Conservation (phyloP, 2,888 invertebrate species). For the Drosophila sordidula region DNA sequence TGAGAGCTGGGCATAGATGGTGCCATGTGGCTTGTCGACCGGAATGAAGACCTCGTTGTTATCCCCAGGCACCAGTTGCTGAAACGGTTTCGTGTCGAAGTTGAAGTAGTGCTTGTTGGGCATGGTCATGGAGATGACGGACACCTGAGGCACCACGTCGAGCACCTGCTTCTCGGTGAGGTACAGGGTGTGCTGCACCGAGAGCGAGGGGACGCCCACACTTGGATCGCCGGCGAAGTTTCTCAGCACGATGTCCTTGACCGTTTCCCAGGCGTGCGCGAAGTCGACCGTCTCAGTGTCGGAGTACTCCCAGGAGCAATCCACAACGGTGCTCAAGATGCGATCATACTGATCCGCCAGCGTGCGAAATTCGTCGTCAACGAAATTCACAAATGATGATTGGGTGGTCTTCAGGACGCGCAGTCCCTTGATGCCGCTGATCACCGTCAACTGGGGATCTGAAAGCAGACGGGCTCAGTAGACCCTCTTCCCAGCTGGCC, state of each 20-base stretch:
- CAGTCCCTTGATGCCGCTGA: constrained; percentile 89
- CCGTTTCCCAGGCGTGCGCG: constrained; percentile 89
- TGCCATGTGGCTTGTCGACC: constrained; percentile 91
- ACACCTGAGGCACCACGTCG: constrained; percentile 89
- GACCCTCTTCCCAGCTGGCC: too few species aligned
- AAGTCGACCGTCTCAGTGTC: constrained; percentile 88
- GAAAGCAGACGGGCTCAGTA: constrained; percentile 7
- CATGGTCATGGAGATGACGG: constrained; percentile 90
- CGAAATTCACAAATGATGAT: constrained; percentile 91
- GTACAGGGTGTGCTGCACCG: constrained; percentile 92
- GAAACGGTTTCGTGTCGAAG: constrained; percentile 91
- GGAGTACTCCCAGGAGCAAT: constrained; percentile 91
- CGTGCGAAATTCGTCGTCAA: constrained; percentile 91
- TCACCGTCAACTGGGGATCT: constrained; percentile 87
- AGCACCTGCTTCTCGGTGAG: constrained; percentile 89
- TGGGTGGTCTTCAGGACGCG: constrained; percentile 92
- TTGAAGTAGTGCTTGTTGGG: constrained; percentile 93
- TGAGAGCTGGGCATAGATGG: constrained; percentile 90
- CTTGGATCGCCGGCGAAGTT: constrained; percentile 92
- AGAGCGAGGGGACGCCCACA: constrained; percentile 90
- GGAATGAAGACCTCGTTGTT: constrained; percentile 91
- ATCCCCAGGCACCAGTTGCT: constrained; percentile 88
- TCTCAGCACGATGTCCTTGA: constrained; percentile 89
- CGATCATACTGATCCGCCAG: constrained; percentile 91
- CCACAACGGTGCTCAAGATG: constrained; percentile 90